Evolutionary conservation across 2,888 invertebrate genomes (phyloP).

Genomic region (Metalampra italica): DNA sequence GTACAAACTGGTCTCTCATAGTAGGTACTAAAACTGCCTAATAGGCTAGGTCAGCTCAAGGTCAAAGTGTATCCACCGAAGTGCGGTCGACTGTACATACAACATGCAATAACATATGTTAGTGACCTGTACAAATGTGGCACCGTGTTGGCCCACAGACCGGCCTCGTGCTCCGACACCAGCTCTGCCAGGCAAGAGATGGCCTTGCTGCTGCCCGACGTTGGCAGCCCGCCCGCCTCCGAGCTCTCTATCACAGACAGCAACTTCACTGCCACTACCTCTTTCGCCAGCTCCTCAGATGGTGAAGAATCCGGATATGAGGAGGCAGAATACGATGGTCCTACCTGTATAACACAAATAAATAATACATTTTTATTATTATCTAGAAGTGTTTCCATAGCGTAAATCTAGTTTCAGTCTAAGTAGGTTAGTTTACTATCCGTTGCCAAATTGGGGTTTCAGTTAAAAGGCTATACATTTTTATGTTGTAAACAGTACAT

Average conservation of each 20-base stretch:
- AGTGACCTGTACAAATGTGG: slow-evolving; percentile 75
- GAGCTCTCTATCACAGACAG: slow-evolving; percentile 55
- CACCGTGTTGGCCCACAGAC: slow-evolving; percentile 78
- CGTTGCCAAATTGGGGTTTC: too few species aligned
- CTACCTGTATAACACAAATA: too few species aligned
- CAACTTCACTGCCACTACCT: slow-evolving; percentile 59
- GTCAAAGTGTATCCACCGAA: too few species aligned
- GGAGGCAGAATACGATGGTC: slow-evolving; percentile 42
- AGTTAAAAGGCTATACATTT: too few species aligned
- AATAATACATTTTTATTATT: neutral
- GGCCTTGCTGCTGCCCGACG: slow-evolving; percentile 39
- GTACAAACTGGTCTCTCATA: too few species aligned
- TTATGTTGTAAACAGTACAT: too few species aligned
- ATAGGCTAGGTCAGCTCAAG: too few species aligned
- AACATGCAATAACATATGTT: neutral
- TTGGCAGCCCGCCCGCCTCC: slow-evolving; percentile 47
- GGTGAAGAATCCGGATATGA: slow-evolving; percentile 69
- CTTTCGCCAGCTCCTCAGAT: slow-evolving; percentile 58
- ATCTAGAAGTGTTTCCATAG: neutral
- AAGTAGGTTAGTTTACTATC: too few species aligned
- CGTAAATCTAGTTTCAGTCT: too few species aligned
- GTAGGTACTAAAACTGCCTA: too few species aligned
- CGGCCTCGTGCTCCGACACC: slow-evolving; percentile 71
- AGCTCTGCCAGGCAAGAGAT: slow-evolving; percentile 49
- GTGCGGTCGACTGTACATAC: too few species aligned